phyloP scores from a whole-genome alignment of 2,888 invertebrate species.

The Operophtera brumata region DNA sequence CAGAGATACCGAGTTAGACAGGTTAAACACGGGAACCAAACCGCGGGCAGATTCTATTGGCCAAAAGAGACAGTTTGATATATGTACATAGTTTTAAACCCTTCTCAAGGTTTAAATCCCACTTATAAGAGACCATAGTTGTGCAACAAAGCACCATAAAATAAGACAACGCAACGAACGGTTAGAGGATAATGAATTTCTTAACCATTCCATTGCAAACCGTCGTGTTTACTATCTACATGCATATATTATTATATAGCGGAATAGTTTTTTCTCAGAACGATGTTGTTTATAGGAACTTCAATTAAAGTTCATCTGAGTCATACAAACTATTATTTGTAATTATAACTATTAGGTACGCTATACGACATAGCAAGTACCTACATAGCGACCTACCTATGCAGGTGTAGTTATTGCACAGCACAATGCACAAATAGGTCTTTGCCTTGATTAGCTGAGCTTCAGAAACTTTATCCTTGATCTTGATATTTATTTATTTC shows the following conservation, averaged over 20 bases:
- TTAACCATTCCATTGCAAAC: conserved; percentile 15
- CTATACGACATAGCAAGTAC: not conserved
- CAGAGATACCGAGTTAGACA: too few relatives aligned
- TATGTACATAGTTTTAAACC: too few relatives aligned
- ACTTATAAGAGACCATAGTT: not conserved
- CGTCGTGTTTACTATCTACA: too few relatives aligned
- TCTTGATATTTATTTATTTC: conserved; percentile 26
- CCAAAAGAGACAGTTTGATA: too few relatives aligned
- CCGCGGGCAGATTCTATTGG: too few relatives aligned
- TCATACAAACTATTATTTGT: conserved; percentile 16
- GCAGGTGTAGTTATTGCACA: conserved; percentile 29
- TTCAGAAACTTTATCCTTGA: conserved; percentile 39
- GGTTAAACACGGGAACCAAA: too few relatives aligned
- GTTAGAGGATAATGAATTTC: conserved; percentile 13
- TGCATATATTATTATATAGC: conserved; percentile 8
- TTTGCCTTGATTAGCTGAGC: conserved; percentile 35
- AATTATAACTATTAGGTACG: not conserved
- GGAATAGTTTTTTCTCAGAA: conserved; percentile 29
- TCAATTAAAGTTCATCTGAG: conserved; percentile 20
- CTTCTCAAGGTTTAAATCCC: not conserved
- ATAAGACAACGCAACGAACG: too few relatives aligned
- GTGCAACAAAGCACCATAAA: conserved; percentile 20
- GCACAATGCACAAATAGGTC: conserved; percentile 34
- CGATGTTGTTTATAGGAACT: conserved; percentile 12
- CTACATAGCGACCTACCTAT: not conserved